Conservation (phyloP, 2,113 vertebrate genomes). For the Microtus richardsoni region DNA sequence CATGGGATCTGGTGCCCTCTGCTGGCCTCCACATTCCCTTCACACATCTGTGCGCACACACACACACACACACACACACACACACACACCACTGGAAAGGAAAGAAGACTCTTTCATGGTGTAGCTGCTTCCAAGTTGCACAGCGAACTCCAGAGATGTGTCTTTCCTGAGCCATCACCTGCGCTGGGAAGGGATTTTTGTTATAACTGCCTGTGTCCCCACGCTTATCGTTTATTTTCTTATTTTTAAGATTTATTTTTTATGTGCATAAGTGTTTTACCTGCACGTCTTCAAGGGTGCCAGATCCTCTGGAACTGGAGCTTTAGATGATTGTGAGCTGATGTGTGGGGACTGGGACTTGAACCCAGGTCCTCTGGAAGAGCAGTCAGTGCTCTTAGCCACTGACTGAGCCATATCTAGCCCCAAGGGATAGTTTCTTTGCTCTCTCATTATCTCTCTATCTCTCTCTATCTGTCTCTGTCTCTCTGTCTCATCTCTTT, state of each 20-base stretch:
- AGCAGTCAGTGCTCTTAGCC: neutral
- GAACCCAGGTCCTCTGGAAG: neutral
- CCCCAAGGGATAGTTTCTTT: neutral
- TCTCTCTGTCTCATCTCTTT: neutral
- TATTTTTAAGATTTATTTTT: neutral
- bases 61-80: no score
- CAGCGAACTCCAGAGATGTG: neutral
- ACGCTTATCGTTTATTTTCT: neutral
- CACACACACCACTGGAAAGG: neutral
- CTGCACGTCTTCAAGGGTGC: neutral
- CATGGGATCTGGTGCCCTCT: neutral
- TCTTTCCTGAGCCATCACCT: neutral
- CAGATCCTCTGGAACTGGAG: neutral
- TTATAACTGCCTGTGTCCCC: neutral
- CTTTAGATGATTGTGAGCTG: neutral
- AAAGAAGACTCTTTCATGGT: neutral
- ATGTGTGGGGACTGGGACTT: neutral
- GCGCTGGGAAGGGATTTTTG: neutral
- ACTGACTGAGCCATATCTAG: neutral
- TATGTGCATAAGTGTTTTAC: neutral
- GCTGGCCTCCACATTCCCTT: neutral
- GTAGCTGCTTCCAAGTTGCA: neutral
- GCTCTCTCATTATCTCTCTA: fast-evolving
- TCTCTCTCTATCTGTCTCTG: neutral
- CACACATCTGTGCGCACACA: neutral